phyloP scores from a whole-genome alignment of 2,888 invertebrate genomes.

The Megaustenia siamemsis region DNA sequence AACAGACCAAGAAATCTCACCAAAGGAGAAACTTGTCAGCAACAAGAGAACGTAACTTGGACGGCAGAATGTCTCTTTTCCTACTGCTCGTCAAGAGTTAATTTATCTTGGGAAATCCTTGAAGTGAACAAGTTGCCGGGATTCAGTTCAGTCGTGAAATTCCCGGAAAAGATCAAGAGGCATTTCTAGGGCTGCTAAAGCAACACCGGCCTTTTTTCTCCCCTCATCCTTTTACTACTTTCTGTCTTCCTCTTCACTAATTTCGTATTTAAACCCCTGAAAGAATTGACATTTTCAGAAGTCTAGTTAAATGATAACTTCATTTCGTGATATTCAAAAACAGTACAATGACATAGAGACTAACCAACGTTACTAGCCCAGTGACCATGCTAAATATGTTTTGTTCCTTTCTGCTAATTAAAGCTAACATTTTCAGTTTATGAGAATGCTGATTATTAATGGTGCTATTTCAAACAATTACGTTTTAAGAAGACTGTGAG shows the following conservation, averaged over 20 bases:
- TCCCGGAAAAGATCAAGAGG: not conserved
- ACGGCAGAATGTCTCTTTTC: not conserved
- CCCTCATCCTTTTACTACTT: not conserved
- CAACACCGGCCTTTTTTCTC: not conserved
- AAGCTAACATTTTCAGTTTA: too few species aligned
- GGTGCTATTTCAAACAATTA: too few species aligned
- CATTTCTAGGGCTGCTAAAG: not conserved
- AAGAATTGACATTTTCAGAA: too few species aligned
- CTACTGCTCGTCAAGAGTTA: not conserved
- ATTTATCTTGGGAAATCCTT: not conserved
- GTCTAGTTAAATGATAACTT: too few species aligned
- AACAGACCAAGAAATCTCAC: not conserved
- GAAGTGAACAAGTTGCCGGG: not conserved
- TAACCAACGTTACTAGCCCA: too few species aligned
- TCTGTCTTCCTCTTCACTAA: not conserved
- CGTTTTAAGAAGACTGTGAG: too few species aligned
- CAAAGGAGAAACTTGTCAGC: not conserved
- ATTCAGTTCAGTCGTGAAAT: not conserved
- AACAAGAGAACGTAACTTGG: not conserved
- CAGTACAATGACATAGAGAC: too few species aligned
- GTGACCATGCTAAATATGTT: too few species aligned
- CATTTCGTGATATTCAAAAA: too few species aligned
- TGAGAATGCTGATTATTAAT: too few species aligned
- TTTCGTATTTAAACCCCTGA: not conserved
- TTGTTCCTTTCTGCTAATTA: too few species aligned